Conservation (phyloP, 2,113 vertebrate genomes). For the Rattus rattus region DNA sequence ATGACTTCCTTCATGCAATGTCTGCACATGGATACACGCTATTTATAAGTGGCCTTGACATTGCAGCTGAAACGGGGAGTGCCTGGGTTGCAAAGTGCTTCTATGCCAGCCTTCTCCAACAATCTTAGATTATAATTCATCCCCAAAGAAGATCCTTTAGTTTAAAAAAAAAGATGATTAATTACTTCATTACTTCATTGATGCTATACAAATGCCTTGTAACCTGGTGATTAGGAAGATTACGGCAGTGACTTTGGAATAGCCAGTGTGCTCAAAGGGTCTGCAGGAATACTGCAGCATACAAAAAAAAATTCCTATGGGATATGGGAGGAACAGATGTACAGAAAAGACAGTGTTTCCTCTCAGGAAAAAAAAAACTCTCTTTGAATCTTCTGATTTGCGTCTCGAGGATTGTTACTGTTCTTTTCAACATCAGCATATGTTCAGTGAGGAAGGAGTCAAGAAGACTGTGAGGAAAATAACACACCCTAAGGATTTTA, state of each 20-base stretch:
- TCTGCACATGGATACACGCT: not conserved
- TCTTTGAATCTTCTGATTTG: not conserved
- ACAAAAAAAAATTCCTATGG: accelerated
- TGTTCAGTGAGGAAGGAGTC: not conserved
- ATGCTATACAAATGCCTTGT: not conserved
- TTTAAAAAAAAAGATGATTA: not conserved
- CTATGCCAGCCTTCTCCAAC: not conserved
- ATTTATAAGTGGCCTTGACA: not conserved
- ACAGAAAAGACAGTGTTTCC: not conserved
- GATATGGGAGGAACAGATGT: not conserved
- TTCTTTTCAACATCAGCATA: not conserved
- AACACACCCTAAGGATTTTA: not conserved
- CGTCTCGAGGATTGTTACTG: not conserved
- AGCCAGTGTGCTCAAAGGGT: not conserved
- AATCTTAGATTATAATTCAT: not conserved
- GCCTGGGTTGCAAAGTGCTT: not conserved
- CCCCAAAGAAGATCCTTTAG: not conserved
- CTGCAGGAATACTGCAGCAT: not conserved
- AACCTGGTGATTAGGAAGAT: not conserved
- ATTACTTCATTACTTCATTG: not conserved
- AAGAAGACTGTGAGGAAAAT: not conserved
- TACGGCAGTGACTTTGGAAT: not conserved
- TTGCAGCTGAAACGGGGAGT: not conserved
- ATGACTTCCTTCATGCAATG: not conserved
- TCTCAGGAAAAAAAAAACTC: not conserved